phyloP scores from a whole-genome alignment of 2,797 vertebrate genomes.

The Esox masquinongy region DNA sequence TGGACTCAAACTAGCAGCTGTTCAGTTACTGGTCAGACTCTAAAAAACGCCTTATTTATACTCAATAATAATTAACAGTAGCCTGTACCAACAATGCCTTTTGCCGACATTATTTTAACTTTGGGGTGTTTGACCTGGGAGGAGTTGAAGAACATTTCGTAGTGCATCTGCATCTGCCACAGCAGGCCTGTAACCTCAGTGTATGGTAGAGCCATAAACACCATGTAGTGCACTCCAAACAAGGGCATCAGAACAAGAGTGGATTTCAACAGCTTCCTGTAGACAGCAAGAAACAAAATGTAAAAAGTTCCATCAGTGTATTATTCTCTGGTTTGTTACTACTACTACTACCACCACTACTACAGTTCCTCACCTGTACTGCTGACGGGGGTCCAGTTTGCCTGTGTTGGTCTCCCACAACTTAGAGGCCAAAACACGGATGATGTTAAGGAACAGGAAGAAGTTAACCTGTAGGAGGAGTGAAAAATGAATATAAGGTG shows the following conservation, averaged over 20 bases:
- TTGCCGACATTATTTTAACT: background rate
- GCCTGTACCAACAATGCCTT: background rate
- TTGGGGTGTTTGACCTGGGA: conserved; percentile 73
- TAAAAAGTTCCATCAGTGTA: background rate
- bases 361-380: conserved; percentile 74
- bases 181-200: conserved; percentile 79
- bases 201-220: conserved; percentile 85
- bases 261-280: conserved; percentile 83
- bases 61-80: background rate
- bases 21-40: too few species aligned
- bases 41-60: too few species aligned
- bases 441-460: conserved; percentile 84
- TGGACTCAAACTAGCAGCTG: too few species aligned
- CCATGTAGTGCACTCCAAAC: conserved; percentile 87
- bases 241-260: conserved; percentile 85
- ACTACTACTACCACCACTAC: background rate
- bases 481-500: background rate
- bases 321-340: background rate
- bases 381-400: conserved; percentile 81
- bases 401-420: conserved; percentile 86
- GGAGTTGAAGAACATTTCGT: conserved; percentile 88
- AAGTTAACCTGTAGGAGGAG: conserved; percentile 77
- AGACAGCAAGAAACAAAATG: background rate
- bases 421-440: conserved; percentile 83
- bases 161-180: conserved; percentile 89